These are phyloP conservation scores for Leptura quadrifasciata DNA, from an alignment of 2,888 invertebrate species.

Conservation along the genomic window DNA sequence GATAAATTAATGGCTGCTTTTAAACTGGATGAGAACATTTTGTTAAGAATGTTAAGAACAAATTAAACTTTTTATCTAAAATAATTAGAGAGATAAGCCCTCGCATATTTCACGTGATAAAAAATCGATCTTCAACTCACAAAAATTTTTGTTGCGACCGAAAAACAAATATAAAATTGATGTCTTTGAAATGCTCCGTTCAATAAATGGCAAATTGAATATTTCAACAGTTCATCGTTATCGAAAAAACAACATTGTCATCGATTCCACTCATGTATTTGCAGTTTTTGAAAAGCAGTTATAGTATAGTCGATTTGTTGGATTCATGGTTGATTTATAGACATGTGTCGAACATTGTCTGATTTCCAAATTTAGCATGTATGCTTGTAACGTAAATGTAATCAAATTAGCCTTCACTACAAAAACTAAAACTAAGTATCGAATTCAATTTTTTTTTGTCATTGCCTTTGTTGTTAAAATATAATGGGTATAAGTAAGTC, in stretches of 20 bases:
- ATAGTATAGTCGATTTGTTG: no score
- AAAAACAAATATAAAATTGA: neutral
- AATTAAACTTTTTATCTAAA: neutral
- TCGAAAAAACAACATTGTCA: neutral
- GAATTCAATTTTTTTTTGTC: no score
- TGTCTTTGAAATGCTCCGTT: neutral
- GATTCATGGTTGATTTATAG: no score
- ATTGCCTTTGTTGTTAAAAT: no score
- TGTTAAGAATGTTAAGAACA: neutral
- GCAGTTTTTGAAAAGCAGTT: no score
- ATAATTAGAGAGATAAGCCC: neutral
- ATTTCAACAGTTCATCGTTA: neutral
- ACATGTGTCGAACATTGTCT: no score
- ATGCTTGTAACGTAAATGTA: no score
- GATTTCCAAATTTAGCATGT: no score
- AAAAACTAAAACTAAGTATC: no score
- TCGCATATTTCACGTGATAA: neutral
- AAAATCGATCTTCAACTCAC: neutral
- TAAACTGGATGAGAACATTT: neutral
- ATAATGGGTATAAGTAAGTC: no score
- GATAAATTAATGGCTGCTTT: neutral
- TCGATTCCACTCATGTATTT: neutral
- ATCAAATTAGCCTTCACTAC: neutral
- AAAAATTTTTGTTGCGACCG: neutral
- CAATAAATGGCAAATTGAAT: neutral